Percentiles rank a stretch among this genome's conserved stretches.
Evolutionary conservation across 2,888 invertebrate species (phyloP).

Genomic region (Galerucella nymphaeae): DNA sequence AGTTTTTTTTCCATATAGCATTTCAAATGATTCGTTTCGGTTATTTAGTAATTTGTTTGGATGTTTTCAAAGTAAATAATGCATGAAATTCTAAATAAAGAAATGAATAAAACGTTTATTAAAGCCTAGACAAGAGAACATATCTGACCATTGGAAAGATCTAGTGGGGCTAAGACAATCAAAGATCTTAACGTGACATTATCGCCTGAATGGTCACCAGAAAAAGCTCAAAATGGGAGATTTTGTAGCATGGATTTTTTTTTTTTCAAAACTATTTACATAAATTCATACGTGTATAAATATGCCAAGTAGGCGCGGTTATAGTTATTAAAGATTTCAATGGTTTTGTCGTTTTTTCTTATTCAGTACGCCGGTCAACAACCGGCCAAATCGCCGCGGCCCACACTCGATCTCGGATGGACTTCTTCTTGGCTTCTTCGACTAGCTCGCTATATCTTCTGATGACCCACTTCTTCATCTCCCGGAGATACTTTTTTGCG

Average conservation of each 20-base stretch:
- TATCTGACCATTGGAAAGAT: too few species aligned
- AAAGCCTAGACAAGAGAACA: too few species aligned
- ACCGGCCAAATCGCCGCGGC: constrained; percentile 62
- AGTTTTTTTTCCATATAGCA: constrained; percentile 13
- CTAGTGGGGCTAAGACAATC: too few species aligned
- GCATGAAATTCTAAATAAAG: too few species aligned
- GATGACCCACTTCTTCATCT: constrained; percentile 49
- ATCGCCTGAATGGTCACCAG: too few species aligned
- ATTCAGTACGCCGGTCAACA: constrained; percentile 61
- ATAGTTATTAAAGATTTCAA: constrained; percentile 1
- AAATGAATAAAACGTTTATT: too few species aligned
- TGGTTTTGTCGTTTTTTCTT: constrained; percentile 26
- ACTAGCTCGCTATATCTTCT: constrained; percentile 50
- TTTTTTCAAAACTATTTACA: too few species aligned
- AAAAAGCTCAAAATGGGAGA: too few species aligned
- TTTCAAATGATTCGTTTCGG: constrained; percentile 18
- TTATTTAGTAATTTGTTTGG: constrained; percentile 9
- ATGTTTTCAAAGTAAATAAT: neutral
- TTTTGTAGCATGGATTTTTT: too few species aligned
- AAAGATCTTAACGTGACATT: too few species aligned
- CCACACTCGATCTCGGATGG: constrained; percentile 45
- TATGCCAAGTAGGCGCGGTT: constrained; percentile 14
- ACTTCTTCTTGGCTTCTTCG: constrained; percentile 23
- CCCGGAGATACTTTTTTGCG: constrained; percentile 44
- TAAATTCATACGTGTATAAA: constrained; percentile 2